Evolutionary conservation across 2,888 invertebrate species (phyloP).

Genomic region (Julus scandinavius): DNA sequence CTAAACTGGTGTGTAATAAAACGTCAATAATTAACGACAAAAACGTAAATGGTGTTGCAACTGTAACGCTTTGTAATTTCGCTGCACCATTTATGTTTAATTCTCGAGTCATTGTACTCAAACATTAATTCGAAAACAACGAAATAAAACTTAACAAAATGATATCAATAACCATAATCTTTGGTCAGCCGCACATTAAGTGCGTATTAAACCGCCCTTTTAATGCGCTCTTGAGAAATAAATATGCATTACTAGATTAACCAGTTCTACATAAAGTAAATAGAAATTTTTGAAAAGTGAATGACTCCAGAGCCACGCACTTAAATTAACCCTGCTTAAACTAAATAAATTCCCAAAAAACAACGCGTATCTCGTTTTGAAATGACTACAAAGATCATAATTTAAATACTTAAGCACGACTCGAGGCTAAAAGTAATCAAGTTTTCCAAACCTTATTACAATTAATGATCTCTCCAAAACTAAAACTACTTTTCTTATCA

Average conservation of each 20-base stretch:
- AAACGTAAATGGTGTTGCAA: too few species aligned
- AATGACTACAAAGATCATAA: slow-evolving; percentile 3
- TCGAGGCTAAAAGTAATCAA: neutral
- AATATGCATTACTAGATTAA: neutral
- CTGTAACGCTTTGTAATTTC: neutral
- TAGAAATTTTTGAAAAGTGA: neutral
- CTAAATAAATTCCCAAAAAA: slow-evolving; percentile 8
- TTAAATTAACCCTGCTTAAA: slow-evolving; percentile 20
- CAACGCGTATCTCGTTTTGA: neutral
- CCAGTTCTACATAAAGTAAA: neutral
- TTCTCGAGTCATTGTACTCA: neutral
- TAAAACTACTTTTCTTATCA: slow-evolving; percentile 24
- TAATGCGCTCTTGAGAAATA: slow-evolving; percentile 5
- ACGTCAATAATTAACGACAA: too few species aligned
- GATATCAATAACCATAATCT: neutral
- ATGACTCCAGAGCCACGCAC: neutral
- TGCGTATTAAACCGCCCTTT: neutral
- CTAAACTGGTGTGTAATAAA: too few species aligned
- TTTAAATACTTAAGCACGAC: slow-evolving; percentile 37
- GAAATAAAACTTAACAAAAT: neutral
- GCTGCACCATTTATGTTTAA: neutral
- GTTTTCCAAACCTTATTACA: neutral
- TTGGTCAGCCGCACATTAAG: neutral
- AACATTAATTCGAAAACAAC: neutral
- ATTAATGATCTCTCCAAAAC: neutral